phyloP scores from a whole-genome alignment of 2,888 invertebrate genomes.

The Steinernema scapterisci region DNA sequence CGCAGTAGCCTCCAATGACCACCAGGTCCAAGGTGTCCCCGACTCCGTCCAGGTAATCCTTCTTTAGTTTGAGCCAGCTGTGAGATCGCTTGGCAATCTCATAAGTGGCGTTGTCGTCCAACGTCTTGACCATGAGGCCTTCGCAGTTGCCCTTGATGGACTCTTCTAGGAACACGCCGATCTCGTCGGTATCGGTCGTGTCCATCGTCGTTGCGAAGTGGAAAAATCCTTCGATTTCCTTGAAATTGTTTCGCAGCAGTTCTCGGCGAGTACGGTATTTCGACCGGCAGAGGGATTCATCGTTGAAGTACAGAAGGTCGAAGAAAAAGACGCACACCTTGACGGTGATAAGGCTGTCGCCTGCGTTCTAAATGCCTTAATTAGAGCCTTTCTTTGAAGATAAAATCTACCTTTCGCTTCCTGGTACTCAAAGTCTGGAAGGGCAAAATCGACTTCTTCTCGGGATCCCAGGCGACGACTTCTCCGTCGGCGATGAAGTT shows the following conservation, averaged over 20 bases:
- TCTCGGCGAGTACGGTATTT: conserved; percentile 79
- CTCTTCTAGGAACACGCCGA: conserved; percentile 89
- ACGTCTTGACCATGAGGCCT: conserved; percentile 93
- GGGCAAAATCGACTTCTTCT: conserved; percentile 85
- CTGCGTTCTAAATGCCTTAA: conserved; percentile 73
- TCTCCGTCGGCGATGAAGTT: conserved; percentile 93
- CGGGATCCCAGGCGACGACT: conserved; percentile 92
- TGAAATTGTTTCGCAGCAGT: conserved; percentile 57
- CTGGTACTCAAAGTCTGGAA: conserved; percentile 93
- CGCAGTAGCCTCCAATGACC: conserved; percentile 87
- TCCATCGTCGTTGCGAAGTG: conserved; percentile 83
- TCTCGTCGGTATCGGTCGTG: conserved; percentile 84
- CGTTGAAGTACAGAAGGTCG: conserved; percentile 90
- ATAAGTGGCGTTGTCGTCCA: conserved; percentile 86
- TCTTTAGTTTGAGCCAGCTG: conserved; percentile 82
- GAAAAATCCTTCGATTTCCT: conserved; percentile 77
- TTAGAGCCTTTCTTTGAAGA: conserved; percentile 10
- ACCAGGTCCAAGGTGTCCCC: conserved; percentile 95
- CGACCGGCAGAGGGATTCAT: conserved; percentile 79
- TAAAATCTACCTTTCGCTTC: conserved; percentile 80
- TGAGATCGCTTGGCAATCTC: conserved; percentile 93
- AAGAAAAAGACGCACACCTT: conserved; percentile 95
- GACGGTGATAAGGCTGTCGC: conserved; percentile 79
- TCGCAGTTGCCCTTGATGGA: conserved; percentile 95
- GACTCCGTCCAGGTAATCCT: conserved; percentile 93